These are phyloP conservation scores for Poicephalus meyeri DNA, from an alignment of 2,113 vertebrate genomes.

Conservation along the genomic window DNA sequence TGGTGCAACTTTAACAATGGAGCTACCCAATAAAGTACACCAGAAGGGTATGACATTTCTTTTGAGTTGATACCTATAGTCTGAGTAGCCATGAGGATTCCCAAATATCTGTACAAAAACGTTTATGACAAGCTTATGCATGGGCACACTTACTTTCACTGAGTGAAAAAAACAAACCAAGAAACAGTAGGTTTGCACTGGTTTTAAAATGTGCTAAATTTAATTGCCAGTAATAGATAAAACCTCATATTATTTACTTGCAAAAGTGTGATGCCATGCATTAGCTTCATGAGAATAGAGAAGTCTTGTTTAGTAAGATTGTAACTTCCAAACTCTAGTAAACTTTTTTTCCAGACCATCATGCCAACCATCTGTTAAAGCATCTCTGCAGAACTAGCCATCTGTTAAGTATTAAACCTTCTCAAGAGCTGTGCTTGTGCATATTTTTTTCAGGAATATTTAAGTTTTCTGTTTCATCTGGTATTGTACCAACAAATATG, in stretches of 20 bases:
- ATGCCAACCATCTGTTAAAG: conserved; percentile 66
- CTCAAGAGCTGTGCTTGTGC: background rate
- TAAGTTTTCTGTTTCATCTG: conserved; percentile 17
- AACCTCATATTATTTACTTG: background rate
- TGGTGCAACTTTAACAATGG: background rate
- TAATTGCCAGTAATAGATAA: background rate
- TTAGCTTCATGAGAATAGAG: background rate
- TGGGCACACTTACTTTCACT: background rate
- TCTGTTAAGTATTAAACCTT: conserved; percentile 62
- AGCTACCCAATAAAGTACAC: background rate
- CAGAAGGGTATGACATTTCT: background rate
- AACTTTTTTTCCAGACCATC: conserved; percentile 40
- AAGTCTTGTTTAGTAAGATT: background rate
- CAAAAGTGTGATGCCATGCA: background rate
- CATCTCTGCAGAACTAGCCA: conserved; percentile 36
- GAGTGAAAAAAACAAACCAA: background rate
- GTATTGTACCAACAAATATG: conserved; percentile 42
- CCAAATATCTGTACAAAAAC: background rate
- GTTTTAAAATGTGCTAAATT: background rate
- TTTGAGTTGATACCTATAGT: background rate
- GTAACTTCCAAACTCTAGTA: background rate
- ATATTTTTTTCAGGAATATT: conserved; percentile 33
- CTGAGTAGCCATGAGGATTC: background rate
- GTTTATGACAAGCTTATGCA: background rate
- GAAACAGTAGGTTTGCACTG: background rate